Percentiles rank a stretch among this genome's conserved stretches.
Conservation (phyloP, 2,797 vertebrate genomes). For the Sparus aurata region DNA sequence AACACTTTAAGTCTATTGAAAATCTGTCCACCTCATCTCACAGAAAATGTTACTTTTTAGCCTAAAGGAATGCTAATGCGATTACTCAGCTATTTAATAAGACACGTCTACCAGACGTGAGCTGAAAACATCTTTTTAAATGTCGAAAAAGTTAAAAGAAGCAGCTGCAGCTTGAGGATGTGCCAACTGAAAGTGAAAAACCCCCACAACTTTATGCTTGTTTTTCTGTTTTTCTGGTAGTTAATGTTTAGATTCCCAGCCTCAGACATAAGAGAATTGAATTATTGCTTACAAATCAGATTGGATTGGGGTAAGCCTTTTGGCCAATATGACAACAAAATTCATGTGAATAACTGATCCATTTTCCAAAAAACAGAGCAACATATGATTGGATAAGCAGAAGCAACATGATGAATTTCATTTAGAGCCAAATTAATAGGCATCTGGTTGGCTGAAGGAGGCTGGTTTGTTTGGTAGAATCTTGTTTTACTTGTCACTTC, state of each 20-base stretch:
- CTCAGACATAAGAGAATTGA: neutral
- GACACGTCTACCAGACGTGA: neutral
- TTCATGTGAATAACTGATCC: neutral
- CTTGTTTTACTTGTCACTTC: too few species aligned
- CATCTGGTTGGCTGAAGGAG: neutral
- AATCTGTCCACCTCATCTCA: slow-evolving; percentile 5
- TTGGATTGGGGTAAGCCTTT: neutral
- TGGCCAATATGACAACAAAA: neutral
- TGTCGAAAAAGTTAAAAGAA: neutral
- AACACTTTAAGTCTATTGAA: slow-evolving; percentile 18
- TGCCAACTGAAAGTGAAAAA: neutral
- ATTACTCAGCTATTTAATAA: slow-evolving; percentile 31
- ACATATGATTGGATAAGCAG: neutral
- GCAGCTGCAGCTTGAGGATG: slow-evolving; percentile 2
- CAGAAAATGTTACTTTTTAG: slow-evolving; percentile 2
- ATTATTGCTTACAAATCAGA: neutral
- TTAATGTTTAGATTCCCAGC: neutral
- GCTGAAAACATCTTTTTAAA: slow-evolving; percentile 16
- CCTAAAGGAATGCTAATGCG: slow-evolving; percentile 3
- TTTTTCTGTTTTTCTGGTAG: neutral
- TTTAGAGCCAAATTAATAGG: neutral
- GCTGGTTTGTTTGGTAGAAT: too few species aligned
- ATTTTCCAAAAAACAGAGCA: neutral
- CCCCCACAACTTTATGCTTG: neutral
- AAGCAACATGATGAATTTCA: neutral